Percentiles rank a stretch among this genome's conserved stretches.
phyloP scores from a whole-genome alignment of 2,888 invertebrate genomes.

The Scaptodrosophila latifasciaeformis region DNA sequence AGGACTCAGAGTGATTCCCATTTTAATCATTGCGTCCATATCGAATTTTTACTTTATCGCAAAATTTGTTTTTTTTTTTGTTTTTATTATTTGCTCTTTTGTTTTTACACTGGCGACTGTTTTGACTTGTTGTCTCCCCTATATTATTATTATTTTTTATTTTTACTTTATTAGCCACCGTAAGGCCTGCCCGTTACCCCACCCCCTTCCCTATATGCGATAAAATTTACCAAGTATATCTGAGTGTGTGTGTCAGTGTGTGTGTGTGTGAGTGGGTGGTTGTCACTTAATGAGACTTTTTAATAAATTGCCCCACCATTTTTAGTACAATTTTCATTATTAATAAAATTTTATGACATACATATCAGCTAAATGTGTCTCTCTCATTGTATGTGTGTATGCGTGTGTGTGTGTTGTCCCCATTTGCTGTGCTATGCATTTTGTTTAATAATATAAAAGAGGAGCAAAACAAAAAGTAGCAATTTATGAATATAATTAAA shows the following conservation, averaged over 20 bases:
- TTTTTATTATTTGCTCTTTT: slow-evolving; percentile 20
- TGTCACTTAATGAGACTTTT: slow-evolving; percentile 64
- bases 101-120: slow-evolving; percentile 23
- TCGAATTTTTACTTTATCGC: slow-evolving; percentile 68
- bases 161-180: slow-evolving; percentile 66
- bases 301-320: slow-evolving; percentile 64
- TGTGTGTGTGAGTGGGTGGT: slow-evolving; percentile 22
- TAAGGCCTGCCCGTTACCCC: slow-evolving; percentile 47
- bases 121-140: slow-evolving; percentile 9
- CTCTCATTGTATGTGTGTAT: not conserved
- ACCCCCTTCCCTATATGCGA: slow-evolving; percentile 62
- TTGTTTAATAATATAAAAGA: slow-evolving; percentile 50
- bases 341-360: slow-evolving; percentile 65
- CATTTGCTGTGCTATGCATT: slow-evolving; percentile 24
- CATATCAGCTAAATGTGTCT: slow-evolving; percentile 35
- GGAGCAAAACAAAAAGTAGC: too few relatives aligned
- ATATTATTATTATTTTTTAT: slow-evolving; percentile 46
- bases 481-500: slow-evolving; percentile 61
- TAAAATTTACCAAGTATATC: slow-evolving; percentile 44
- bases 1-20: slow-evolving; percentile 14
- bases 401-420: not conserved
- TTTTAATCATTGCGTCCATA: slow-evolving; percentile 60
- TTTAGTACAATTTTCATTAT: slow-evolving; percentile 69
- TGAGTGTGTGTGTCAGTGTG: slow-evolving; percentile 12
- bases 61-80: slow-evolving; percentile 30